Evolutionary conservation across 1,140 invertebrate genomes (phyloP).

Genomic region (Chionoecetes opilio): DNA sequence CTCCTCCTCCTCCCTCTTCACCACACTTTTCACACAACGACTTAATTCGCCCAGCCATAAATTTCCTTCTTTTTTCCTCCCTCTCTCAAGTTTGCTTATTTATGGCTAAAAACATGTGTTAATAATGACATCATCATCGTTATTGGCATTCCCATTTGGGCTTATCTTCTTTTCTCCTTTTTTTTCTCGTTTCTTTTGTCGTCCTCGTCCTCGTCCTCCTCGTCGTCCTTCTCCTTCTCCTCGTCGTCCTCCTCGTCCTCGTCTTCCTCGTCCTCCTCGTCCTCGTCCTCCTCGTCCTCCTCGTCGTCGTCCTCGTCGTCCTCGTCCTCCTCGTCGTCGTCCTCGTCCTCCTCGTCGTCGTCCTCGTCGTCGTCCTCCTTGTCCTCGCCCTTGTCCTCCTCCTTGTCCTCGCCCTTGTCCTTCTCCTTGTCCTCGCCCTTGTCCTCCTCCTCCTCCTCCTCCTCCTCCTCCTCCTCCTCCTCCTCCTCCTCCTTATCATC

Average conservation of each 20-base stretch:
- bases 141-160: conserved; percentile 1
- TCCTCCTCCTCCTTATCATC: neutral
- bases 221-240: neutral
- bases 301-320: no score
- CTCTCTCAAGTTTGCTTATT: neutral
- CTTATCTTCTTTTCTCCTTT: neutral
- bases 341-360: no score
- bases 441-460: neutral
- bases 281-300: no score
- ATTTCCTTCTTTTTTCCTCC: neutral
- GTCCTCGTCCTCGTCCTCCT: neutral
- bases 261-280: no score
- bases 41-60: neutral
- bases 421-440: neutral
- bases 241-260: no score
- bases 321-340: no score
- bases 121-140: neutral
- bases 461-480: neutral
- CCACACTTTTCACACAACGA: neutral
- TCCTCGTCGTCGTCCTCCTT: no score
- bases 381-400: no score
- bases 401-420: neutral
- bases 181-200: neutral
- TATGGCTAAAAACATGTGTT: neutral
- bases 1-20: neutral